These are phyloP conservation scores for Tamandua tetradactyla DNA, from an alignment of 2,797 vertebrate species.

Conservation along the genomic window DNA sequence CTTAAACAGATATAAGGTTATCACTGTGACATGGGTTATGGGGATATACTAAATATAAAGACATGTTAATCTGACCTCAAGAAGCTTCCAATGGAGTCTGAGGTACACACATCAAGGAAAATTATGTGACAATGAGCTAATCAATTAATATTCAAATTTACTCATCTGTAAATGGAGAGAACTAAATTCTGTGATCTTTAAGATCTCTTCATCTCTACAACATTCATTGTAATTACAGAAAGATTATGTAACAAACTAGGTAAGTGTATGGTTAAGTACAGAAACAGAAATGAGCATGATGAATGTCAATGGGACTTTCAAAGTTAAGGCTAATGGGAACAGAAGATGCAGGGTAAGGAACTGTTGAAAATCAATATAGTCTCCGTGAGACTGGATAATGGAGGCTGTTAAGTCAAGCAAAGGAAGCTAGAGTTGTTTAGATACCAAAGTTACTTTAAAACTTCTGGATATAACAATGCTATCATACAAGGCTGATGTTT, in stretches of 20 bases:
- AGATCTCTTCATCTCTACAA: background rate
- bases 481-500: background rate
- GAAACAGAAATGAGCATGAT: background rate
- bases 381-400: background rate
- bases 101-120: slow-evolving; percentile 13
- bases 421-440: background rate
- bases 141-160: background rate
- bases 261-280: background rate
- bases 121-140: background rate
- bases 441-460: background rate
- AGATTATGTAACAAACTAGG: background rate
- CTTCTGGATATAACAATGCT: background rate
- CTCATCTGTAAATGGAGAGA: background rate
- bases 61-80: background rate
- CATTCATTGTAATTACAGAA: background rate
- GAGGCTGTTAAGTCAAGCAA: background rate
- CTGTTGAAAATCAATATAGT: background rate
- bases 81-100: background rate
- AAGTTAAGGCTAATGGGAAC: background rate
- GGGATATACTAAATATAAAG: background rate
- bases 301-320: background rate
- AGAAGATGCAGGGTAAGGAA: background rate
- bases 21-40: background rate
- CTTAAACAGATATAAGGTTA: background rate
- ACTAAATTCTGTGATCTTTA: background rate